A percentile compares a stretch with the other conserved stretches of the same genome.
These are phyloP conservation scores for Agrotis exclamationis DNA, from an alignment of 2,888 invertebrate species.

Conservation along the genomic window DNA sequence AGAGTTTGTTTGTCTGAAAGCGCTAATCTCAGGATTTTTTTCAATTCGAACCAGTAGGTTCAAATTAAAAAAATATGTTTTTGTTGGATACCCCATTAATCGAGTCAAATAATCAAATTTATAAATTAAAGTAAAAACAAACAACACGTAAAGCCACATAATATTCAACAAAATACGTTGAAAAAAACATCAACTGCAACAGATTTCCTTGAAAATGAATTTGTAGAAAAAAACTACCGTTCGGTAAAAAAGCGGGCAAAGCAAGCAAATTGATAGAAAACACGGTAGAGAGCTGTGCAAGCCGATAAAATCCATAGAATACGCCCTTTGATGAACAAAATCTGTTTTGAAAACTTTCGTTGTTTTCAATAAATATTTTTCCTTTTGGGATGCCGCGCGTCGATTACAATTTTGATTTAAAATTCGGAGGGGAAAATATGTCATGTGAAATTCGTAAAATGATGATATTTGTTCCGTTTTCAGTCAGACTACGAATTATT, in stretches of 20 bases:
- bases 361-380: constrained; percentile 31
- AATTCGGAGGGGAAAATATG: background rate
- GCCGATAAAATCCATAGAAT: constrained; percentile 44
- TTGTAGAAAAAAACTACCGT: constrained; percentile 18
- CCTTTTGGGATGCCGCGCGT: background rate
- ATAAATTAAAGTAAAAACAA: background rate
- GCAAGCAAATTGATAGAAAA: constrained; percentile 58
- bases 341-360: constrained; percentile 28
- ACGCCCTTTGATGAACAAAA: constrained; percentile 22
- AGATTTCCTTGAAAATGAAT: constrained; percentile 18
- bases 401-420: constrained; percentile 4
- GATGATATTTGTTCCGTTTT: background rate
- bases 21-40: too few species aligned
- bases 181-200: constrained; percentile 20
- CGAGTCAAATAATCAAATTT: too few species aligned
- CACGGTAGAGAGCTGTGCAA: constrained; percentile 37
- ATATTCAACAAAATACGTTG: background rate
- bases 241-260: constrained; percentile 31
- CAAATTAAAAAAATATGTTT: too few species aligned
- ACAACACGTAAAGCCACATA: background rate
- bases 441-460: background rate
- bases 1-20: too few species aligned
- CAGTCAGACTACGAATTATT: background rate
- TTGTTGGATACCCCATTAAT: too few species aligned
- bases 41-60: too few species aligned